These are phyloP conservation scores for Calcarius ornatus DNA, from an alignment of 2,113 vertebrate genomes.

Conservation along the genomic window DNA sequence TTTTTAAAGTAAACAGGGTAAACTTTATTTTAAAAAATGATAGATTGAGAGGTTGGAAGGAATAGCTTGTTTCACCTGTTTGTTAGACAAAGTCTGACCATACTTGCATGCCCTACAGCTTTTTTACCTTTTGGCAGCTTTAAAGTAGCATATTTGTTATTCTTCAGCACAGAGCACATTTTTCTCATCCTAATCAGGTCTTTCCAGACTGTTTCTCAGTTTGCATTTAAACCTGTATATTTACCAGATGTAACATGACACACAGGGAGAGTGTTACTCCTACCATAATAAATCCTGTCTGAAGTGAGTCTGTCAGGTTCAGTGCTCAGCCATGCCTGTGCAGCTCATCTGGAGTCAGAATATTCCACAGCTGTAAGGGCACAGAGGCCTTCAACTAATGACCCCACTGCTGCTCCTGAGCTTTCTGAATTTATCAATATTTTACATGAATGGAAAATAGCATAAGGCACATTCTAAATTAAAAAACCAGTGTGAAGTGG, in stretches of 20 bases:
- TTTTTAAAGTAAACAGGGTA: not conserved
- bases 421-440: not conserved
- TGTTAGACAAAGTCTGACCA: not conserved
- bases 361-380: not conserved
- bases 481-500: not conserved
- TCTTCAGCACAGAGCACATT: not conserved
- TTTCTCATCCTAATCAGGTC: constrained; percentile 3
- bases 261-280: not conserved
- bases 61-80: not conserved
- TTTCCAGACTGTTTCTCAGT: not conserved
- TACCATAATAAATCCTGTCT: not conserved
- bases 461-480: not conserved
- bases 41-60: not conserved
- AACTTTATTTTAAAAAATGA: not conserved
- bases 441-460: not conserved
- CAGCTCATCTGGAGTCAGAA: not conserved
- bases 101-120: not conserved
- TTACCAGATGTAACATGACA: not conserved
- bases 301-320: not conserved
- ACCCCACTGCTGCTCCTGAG: not conserved
- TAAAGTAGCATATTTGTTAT: not conserved
- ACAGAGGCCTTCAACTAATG: not conserved
- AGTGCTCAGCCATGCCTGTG: not conserved
- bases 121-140: not conserved
- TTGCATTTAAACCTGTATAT: not conserved